Conservation (phyloP, 2,113 vertebrate species). For the Pycnonotus jocosus region DNA sequence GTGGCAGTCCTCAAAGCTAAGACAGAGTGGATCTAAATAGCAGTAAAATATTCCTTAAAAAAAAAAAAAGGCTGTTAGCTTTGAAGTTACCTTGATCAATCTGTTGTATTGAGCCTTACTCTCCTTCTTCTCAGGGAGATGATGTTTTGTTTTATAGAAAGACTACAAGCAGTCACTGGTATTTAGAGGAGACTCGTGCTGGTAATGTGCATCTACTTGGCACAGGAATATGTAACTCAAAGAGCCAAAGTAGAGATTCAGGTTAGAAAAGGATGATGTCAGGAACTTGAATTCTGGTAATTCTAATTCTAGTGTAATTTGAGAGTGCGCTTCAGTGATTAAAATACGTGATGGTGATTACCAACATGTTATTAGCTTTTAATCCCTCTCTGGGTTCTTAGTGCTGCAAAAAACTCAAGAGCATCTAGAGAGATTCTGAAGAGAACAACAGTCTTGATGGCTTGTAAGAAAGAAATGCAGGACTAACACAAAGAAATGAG, state of each 20-base stretch:
- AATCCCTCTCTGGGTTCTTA: not conserved
- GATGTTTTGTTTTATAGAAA: not conserved
- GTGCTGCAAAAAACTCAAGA: not conserved
- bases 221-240: not conserved
- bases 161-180: not conserved
- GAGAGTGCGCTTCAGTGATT: not conserved
- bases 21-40: not conserved
- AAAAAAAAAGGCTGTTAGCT: not conserved
- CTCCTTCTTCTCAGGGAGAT: not conserved
- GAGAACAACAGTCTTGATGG: not conserved
- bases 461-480: not conserved
- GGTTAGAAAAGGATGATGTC: not conserved
- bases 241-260: not conserved
- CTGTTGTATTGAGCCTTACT: not conserved
- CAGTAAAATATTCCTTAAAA: not conserved
- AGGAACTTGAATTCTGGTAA: not conserved
- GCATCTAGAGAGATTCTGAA: not conserved
- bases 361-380: not conserved
- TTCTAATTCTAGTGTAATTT: not conserved
- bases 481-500: not conserved
- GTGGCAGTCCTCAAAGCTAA: not conserved
- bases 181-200: not conserved
- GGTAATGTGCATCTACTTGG: not conserved
- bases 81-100: not conserved
- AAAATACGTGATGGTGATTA: not conserved